Base-by-base conservation (phyloP, 2,888 invertebrate genomes). In the Dasysyrphus albostriatus region DNA sequence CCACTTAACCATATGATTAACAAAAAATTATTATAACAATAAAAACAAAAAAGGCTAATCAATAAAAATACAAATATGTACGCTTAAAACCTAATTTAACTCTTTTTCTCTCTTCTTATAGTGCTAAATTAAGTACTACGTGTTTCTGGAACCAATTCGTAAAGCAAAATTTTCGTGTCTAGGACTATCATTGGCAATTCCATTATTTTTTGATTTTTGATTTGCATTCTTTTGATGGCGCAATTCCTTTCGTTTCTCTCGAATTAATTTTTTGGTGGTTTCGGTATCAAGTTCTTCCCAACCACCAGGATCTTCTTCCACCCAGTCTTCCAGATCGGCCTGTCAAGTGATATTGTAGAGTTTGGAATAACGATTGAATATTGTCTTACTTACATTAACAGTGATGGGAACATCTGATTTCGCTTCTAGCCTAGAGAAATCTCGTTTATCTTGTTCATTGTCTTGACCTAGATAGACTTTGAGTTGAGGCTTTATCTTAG, bases 401-500 rank as follows among this genome's bases (percentile, higher is more conserved):
- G 93, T 91, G 51, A 93, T 93, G 9, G 93, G 91, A 74, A 93
- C 92, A 89, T 93, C 92, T 24, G 91, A 91, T 49, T 91, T 91
- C 4, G 94, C 93, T 70, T 93, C 93, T 88, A 94, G 92, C 82
- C 94, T 93, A 5, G 93, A 92, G 37, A 93, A 91, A 83, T 93
- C 92, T 72, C 89, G 89, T 63, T 90, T 89, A 63, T 89, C 89
- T 74, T 88, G 78, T 19, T 69, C 80, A 19, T 80, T 69, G 58
- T 92, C 92, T 75, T 92, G 91, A 70, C 91, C 92, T 34, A 95
- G 91, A 70, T 94, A 91, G 63, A 95, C 90, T 91, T 94, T 95
- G 0, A 93, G 92, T 89, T 95, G 95, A 73, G 93, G 94, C 16
- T 94, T 94, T 47, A 95, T 95, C 84, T 93, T 93, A 10, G 95